Percentiles rank a stretch among this genome's conserved stretches.
These are phyloP conservation scores for Setophaga coronata DNA, from an alignment of 2,113 vertebrate genomes.

Conservation along the genomic window DNA sequence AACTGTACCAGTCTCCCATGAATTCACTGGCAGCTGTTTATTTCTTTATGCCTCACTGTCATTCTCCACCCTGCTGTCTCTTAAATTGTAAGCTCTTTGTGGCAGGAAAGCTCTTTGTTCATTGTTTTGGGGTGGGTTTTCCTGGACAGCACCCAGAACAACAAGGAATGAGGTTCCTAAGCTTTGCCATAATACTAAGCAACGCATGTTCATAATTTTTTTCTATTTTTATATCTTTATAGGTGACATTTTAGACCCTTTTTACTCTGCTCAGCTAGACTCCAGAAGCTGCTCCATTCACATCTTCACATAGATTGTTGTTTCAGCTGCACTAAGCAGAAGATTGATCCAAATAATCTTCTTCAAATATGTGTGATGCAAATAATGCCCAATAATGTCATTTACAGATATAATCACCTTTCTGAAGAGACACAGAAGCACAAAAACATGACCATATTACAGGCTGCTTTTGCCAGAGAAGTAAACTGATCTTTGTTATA, in stretches of 20 bases:
- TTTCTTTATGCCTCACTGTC: slow-evolving; percentile 32
- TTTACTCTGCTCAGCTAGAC: slow-evolving; percentile 73
- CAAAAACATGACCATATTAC: not conserved
- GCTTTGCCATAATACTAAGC: not conserved
- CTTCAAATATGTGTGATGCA: not conserved
- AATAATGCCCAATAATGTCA: not conserved
- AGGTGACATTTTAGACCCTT: slow-evolving; percentile 77
- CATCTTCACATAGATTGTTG: slow-evolving; percentile 74
- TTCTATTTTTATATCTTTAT: not conserved
- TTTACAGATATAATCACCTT: not conserved
- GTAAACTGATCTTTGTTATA: not conserved
- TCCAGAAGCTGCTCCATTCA: slow-evolving; percentile 74
- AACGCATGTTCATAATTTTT: not conserved
- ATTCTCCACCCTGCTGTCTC: slow-evolving; percentile 22
- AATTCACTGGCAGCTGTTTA: slow-evolving; percentile 47
- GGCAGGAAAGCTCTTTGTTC: slow-evolving; percentile 27
- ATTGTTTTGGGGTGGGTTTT: not conserved
- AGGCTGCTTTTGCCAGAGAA: not conserved
- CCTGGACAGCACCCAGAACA: not conserved
- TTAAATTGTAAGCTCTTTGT: slow-evolving; percentile 46
- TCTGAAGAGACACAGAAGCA: not conserved
- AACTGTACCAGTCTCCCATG: slow-evolving; percentile 46
- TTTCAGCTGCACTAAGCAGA: slow-evolving; percentile 58
- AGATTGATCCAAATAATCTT: not conserved
- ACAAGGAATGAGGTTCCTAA: not conserved